Evolutionary conservation across 92 coral and sea anemone genomes (phyloP), one percentile per base, ranked within the genome.

Genomic region (Pocillopora meandrina): DNA sequence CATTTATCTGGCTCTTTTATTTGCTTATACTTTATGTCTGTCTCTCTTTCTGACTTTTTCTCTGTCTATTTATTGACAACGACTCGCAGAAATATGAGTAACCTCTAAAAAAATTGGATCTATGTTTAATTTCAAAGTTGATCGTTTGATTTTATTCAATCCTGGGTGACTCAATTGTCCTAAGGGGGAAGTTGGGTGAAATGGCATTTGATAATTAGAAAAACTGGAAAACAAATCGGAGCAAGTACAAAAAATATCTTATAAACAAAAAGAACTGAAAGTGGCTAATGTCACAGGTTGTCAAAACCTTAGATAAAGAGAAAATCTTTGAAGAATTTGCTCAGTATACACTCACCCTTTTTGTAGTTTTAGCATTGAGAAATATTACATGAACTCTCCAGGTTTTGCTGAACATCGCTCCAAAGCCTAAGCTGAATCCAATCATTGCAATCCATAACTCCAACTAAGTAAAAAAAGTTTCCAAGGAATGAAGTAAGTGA

Each of bases 381-480:
- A 94, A 94, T 59, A 94, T 94, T 74, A 87, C 90, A 61, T 94
- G 94, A 2, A 94, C 95, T 47, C 98, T 82, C 98, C 98, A 94
- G 10, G 98, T 94, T 84, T 94, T 94, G 88, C 98, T 94, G 62
- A 94, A 94, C 95, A 94, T 90, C 5, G 98, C 98, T 56, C 98
- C 98, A 83, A 92, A 94, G 0, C 95, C 95, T 82, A 94, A 70
- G 10, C 92, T 90, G 72, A 92, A 94, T 17, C 94, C 95, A 35
- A 94, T 71, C 34, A 90, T 84, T 20, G 90, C 70, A 58, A 92
- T 84, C 90, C 95, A 94, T 64, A 94, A 69, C 76, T 91, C 90
- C 10, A 85, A 91, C 98, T 94, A 21, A 14, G 69, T 63, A 71
- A 36, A 67, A 49, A 90, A 42, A 17, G 26, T 68, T 7, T 14